Evolutionary conservation across 1,140 invertebrate species (phyloP).

Genomic region (Hyles euphorbiae): DNA sequence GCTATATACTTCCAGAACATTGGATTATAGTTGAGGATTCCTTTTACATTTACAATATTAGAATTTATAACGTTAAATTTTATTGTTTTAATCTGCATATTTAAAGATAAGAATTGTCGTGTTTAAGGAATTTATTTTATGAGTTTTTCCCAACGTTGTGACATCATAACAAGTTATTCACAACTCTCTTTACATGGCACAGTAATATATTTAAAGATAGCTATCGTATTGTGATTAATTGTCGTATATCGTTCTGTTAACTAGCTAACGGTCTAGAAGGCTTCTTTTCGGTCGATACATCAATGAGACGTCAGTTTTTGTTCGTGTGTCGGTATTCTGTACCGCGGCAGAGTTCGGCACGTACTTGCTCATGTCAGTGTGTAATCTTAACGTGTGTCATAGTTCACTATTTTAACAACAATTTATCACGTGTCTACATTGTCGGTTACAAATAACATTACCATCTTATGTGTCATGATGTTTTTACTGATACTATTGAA

Average conservation of each 20-base stretch:
- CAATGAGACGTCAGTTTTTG: constrained; percentile 62
- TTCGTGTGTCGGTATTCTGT: constrained; percentile 15
- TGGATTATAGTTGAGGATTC: no score
- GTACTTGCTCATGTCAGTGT: constrained; percentile 26
- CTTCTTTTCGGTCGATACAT: constrained; percentile 54
- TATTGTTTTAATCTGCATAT: no score
- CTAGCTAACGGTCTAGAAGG: constrained; percentile 52
- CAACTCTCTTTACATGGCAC: no score
- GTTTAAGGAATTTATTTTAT: no score
- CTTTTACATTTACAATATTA: no score
- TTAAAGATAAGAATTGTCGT: no score
- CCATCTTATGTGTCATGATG: not conserved
- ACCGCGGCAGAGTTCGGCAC: constrained; percentile 26
- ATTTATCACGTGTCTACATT: constrained; percentile 48
- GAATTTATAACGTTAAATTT: no score
- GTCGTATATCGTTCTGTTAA: constrained; percentile 50
- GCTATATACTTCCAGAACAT: no score
- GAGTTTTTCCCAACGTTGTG: no score
- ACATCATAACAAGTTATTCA: no score
- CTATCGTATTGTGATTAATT: constrained; percentile 47
- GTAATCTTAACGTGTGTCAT: constrained; percentile 46
- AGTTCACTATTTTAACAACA: constrained; percentile 60
- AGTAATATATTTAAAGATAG: constrained; percentile 24
- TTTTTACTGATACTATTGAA: no score
- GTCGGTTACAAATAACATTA: constrained; percentile 32